These are phyloP conservation scores for Phortica okadai DNA, from an alignment of 2,888 invertebrate genomes.

Conservation along the genomic window DNA sequence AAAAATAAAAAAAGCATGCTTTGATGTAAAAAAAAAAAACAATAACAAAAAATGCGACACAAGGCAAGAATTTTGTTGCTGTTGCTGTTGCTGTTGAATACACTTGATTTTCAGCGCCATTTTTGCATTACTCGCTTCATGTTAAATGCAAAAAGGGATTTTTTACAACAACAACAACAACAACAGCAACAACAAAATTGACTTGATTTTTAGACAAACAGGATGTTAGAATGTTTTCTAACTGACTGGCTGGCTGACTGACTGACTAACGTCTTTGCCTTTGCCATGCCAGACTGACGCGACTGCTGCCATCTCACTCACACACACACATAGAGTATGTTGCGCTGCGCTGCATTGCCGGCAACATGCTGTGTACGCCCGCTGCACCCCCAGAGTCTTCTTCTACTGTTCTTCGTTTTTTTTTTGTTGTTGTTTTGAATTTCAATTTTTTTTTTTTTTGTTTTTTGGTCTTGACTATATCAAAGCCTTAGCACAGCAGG, in stretches of 20 bases:
- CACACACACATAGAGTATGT: too few species aligned
- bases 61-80: neutral
- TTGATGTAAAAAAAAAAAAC: too few species aligned
- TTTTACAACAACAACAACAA: neutral
- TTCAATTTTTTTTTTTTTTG: neutral
- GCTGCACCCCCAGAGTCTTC: too few species aligned
- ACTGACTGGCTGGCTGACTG: slow-evolving; percentile 38
- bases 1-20: too few species aligned
- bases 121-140: neutral
- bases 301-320: too few species aligned
- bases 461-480: neutral
- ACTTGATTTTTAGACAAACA: slow-evolving; percentile 36
- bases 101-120: slow-evolving; percentile 5
- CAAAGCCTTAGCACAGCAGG: slow-evolving; percentile 15
- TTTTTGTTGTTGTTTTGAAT: neutral
- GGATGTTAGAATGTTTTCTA: slow-evolving; percentile 39
- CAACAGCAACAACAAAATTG: neutral
- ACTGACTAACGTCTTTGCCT: slow-evolving; percentile 34
- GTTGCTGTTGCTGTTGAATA: neutral
- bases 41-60: too few species aligned
- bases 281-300: too few species aligned
- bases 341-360: neutral
- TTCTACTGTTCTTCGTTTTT: too few species aligned
- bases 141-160: too few species aligned
- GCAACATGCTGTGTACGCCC: slow-evolving; percentile 10